These are phyloP conservation scores for Terebella lapidaria DNA, from an alignment of 2,888 invertebrate genomes.

Conservation along the genomic window DNA sequence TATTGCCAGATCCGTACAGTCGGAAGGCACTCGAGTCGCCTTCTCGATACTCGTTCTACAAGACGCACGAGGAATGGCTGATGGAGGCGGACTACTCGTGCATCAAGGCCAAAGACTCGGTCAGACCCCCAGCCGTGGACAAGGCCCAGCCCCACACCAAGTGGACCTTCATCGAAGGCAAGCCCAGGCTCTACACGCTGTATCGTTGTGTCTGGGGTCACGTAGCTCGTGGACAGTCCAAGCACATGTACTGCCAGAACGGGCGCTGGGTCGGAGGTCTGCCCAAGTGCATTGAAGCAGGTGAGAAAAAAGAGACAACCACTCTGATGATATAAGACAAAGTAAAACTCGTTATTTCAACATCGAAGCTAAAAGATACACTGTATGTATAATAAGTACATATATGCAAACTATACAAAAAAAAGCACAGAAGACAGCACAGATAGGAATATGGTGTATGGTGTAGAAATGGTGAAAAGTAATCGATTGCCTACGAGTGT, in stretches of 20 bases:
- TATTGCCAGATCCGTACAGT: too few species aligned
- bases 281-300: background rate
- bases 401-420: too few species aligned
- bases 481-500: too few species aligned
- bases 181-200: background rate
- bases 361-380: too few species aligned
- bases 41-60: too few species aligned
- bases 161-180: background rate
- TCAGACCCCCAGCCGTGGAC: background rate
- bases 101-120: background rate
- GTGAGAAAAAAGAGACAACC: background rate
- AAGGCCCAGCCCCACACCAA: background rate
- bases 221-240: background rate
- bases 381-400: too few species aligned
- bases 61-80: background rate
- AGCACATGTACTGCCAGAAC: background rate
- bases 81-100: background rate
- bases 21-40: too few species aligned
- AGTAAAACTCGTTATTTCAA: background rate
- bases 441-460: too few species aligned
- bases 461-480: too few species aligned
- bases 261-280: background rate
- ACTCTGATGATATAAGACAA: background rate
- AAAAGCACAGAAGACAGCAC: too few species aligned
- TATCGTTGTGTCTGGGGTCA: background rate